Conservation (phyloP, 92 coral and sea anemone species). For the Palythoa grandis region DNA sequence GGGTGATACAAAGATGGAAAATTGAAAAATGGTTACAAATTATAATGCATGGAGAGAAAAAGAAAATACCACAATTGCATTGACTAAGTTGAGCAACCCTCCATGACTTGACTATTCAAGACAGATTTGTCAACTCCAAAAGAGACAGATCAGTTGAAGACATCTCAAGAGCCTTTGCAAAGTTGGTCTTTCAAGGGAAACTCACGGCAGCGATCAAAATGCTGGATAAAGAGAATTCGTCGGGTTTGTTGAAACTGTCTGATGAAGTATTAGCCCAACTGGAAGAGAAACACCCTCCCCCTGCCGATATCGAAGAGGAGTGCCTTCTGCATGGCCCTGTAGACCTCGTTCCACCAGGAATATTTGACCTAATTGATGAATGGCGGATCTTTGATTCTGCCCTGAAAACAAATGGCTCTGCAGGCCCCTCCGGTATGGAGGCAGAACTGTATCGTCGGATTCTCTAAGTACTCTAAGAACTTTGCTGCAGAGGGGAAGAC, state of each 20-base stretch:
- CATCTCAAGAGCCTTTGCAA: constrained; percentile 47
- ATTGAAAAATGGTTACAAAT: too few relatives aligned
- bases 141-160: constrained; percentile 43
- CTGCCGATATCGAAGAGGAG: constrained; percentile 44
- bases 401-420: constrained; percentile 43
- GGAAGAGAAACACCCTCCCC: constrained; percentile 11
- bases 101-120: constrained; percentile 9
- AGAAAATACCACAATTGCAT: too few relatives aligned
- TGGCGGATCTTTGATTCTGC: constrained; percentile 33
- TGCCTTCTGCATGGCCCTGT: constrained; percentile 39
- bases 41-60: too few relatives aligned
- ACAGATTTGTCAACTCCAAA: too few relatives aligned
- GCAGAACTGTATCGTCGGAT: constrained; percentile 47
- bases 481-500: constrained; percentile 30
- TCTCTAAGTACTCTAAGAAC: constrained; percentile 38
- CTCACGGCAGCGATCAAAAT: too few relatives aligned
- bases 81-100: constrained; percentile 12
- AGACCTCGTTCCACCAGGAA: constrained; percentile 32
- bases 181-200: constrained; percentile 39
- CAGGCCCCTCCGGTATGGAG: constrained; percentile 57
- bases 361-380: constrained; percentile 39
- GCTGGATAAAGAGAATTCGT: too few relatives aligned
- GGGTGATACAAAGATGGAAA: too few relatives aligned
- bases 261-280: neutral
- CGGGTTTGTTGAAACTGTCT: neutral